Conservation (phyloP, 2,888 invertebrate species). For the Napeogenes sylphis region DNA sequence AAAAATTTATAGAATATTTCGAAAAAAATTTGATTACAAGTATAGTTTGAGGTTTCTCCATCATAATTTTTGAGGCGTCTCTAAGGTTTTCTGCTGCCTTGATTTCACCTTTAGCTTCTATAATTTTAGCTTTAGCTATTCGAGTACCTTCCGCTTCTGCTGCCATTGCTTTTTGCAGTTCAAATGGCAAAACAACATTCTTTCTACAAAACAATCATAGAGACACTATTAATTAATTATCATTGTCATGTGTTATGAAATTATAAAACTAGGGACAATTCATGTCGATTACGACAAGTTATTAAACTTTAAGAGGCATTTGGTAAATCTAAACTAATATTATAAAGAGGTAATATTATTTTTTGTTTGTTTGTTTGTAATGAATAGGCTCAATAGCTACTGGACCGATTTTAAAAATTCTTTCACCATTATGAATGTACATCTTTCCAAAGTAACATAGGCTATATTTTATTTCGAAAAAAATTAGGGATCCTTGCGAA, state of each 20-base stretch:
- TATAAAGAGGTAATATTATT: too few relatives aligned
- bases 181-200: slow-evolving; percentile 49
- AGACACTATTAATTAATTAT: neutral
- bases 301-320: too few relatives aligned
- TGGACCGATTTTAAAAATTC: too few relatives aligned
- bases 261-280: too few relatives aligned
- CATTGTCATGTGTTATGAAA: neutral
- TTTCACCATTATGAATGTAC: too few relatives aligned
- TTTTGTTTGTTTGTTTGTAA: too few relatives aligned
- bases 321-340: too few relatives aligned
- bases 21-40: slow-evolving; percentile 43
- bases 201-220: slow-evolving; percentile 37
- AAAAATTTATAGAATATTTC: neutral
- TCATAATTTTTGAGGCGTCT: slow-evolving; percentile 48
- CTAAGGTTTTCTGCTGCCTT: slow-evolving; percentile 52
- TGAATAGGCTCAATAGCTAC: too few relatives aligned
- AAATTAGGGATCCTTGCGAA: too few relatives aligned
- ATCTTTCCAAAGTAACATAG: too few relatives aligned
- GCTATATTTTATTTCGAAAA: too few relatives aligned
- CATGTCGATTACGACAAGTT: too few relatives aligned
- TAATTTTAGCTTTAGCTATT: slow-evolving; percentile 53
- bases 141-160: slow-evolving; percentile 58
- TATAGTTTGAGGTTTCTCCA: slow-evolving; percentile 50
- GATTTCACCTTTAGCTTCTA: slow-evolving; percentile 58
- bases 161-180: slow-evolving; percentile 58